Conservation (phyloP, 2,797 vertebrate species). For the Mionectes olivaceus region DNA sequence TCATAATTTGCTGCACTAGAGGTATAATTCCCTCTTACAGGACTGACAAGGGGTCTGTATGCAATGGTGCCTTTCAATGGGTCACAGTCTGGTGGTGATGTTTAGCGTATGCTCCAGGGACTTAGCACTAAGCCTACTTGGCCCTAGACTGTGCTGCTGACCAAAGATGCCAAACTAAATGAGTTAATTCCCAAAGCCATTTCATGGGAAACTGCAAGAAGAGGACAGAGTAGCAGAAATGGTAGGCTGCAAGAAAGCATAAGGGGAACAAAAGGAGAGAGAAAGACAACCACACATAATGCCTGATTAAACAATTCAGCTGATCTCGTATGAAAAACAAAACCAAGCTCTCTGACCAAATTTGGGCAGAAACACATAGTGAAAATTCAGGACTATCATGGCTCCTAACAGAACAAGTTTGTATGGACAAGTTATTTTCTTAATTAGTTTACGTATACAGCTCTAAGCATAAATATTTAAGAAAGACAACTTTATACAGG, state of each 20-base stretch:
- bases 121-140: not conserved
- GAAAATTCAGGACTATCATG: not conserved
- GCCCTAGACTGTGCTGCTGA: not conserved
- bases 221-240: not conserved
- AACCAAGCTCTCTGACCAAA: not conserved
- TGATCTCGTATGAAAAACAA: not conserved
- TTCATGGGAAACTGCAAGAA: not conserved
- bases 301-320: not conserved
- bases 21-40: not conserved
- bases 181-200: not conserved
- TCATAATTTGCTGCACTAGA: not conserved
- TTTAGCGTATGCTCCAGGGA: not conserved
- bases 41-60: not conserved
- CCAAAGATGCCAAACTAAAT: not conserved
- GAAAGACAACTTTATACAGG: not conserved
- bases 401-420: not conserved
- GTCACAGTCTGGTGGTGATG: constrained; percentile 33
- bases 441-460: not conserved
- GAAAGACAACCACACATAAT: not conserved
- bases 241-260: not conserved
- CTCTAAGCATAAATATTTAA: not conserved
- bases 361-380: not conserved
- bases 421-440: not conserved
- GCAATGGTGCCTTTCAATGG: not conserved
- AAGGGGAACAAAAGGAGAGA: not conserved